phyloP scores from a whole-genome alignment of 2,888 invertebrate species.

The Saturnia japonica region DNA sequence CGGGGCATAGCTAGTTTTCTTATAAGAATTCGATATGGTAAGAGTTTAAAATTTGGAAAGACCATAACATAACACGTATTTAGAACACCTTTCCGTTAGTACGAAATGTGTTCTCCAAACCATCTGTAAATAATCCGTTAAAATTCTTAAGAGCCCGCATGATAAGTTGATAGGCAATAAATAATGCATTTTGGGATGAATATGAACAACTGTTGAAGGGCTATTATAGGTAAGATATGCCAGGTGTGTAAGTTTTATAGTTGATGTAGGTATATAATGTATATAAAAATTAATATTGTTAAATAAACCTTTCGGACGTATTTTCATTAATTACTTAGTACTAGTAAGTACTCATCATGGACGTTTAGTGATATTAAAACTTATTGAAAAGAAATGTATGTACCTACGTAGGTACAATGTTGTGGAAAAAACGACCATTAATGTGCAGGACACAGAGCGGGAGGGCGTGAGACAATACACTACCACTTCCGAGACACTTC shows the following conservation, averaged over 20 bases:
- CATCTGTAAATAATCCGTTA: constrained; percentile 69
- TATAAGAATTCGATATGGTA: too few species aligned
- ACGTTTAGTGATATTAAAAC: constrained; percentile 24
- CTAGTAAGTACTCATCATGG: not conserved
- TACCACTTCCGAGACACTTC: constrained; percentile 64
- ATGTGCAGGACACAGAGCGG: constrained; percentile 28
- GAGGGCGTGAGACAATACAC: constrained; percentile 72
- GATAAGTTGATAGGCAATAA: constrained; percentile 20
- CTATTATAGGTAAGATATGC: not conserved
- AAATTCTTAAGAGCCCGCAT: constrained; percentile 42
- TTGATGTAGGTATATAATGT: too few species aligned
- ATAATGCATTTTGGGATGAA: constrained; percentile 23
- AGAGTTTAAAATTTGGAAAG: too few species aligned
- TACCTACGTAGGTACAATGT: constrained; percentile 21
- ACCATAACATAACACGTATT: not conserved
- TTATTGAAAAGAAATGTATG: constrained; percentile 23
- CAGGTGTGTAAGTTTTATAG: not conserved
- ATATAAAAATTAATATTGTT: not conserved
- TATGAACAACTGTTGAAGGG: constrained; percentile 45
- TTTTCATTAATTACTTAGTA: not conserved
- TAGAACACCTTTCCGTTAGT: constrained; percentile 35
- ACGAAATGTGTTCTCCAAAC: constrained; percentile 25
- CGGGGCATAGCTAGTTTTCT: too few species aligned
- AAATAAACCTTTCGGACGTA: not conserved
- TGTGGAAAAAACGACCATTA: constrained; percentile 40